These are phyloP conservation scores for Buathra laborator DNA, from an alignment of 2,888 invertebrate species.

Conservation along the genomic window DNA sequence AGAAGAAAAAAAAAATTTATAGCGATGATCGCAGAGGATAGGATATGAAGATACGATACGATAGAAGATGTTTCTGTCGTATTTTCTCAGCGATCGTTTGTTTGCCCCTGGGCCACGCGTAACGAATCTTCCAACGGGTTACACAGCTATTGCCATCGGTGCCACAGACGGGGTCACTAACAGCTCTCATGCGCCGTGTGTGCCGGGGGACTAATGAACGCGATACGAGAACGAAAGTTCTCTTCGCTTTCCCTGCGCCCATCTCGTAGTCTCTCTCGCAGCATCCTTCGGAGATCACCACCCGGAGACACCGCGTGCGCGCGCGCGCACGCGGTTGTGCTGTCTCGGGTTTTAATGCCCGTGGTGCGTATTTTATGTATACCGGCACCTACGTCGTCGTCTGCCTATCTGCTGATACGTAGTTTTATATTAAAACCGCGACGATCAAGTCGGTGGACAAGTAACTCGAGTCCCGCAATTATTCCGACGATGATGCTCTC, in stretches of 20 bases:
- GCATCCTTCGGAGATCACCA: conserved; percentile 24
- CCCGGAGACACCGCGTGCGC: conserved; percentile 22
- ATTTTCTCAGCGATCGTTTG: conserved; percentile 12
- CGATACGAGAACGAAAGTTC: conserved; percentile 65
- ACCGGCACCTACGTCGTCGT: conserved; percentile 37
- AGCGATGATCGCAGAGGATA: background rate
- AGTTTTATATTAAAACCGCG: background rate
- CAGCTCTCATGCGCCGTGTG: conserved; percentile 10
- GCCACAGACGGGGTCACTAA: conserved; percentile 41
- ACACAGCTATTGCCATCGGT: background rate
- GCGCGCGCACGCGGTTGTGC: background rate
- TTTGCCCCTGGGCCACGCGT: conserved; percentile 36
- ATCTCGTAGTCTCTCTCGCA: conserved; percentile 10
- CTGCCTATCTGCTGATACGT: conserved; percentile 17
- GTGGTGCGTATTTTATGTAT: conserved; percentile 35
- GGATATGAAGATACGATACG: background rate
- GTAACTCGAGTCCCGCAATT: conserved; percentile 49
- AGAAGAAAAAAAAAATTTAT: background rate
- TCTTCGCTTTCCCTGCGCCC: conserved; percentile 56
- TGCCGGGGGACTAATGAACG: conserved; percentile 52
- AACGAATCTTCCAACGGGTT: conserved; percentile 38
- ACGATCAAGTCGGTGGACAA: conserved; percentile 4
- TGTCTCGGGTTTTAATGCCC: conserved; percentile 32
- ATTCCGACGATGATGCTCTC: conserved; percentile 38
- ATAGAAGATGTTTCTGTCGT: conserved; percentile 15